Evolutionary conservation across 2,888 invertebrate species (phyloP), one percentile per base, ranked within the genome.

Genomic region (Xestobium rufovillosum): DNA sequence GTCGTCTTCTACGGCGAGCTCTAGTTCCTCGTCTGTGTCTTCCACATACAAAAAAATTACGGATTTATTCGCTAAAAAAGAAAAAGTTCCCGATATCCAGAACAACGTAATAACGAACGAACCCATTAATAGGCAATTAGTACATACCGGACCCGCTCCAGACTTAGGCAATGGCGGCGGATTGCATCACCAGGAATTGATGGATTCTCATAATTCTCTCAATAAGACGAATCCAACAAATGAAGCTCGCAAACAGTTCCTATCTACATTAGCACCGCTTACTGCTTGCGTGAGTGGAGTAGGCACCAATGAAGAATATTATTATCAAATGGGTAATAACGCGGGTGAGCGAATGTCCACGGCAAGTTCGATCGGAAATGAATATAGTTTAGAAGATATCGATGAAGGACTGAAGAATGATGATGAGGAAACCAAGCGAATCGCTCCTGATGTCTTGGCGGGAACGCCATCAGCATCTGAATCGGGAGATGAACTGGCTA

Each of bases 361-460:
- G 0, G 73, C 75, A 1, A 73, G 76, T 44, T 76, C 77, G 1
- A 76, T 73, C 30, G 70, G 79, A 33, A 78, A 83, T 4, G 72
- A 83, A 25, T 82, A 81, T 53, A 80, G 77, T 48, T 60, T 82
- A 47, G 78, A 78, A 43, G 76, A 78, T 49, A 67, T 70, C 29
- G 78, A 80, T 43, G 74, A 75, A 27, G 76, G 69, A 3, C 56
- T 80, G 34, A 73, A 76, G 34, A 68, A 65, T 14, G 67, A 66
- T 28, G 61, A 65, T 44, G 40, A 63, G 39, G 71, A 72, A 13
- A 72, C 75, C 30, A 70, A 70, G 44, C 67, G 68, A 52, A 71
- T 71, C 2, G 80, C 83, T 0, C 88, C 87, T 0, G 87, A 88
- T 55, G 81, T 88, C 1, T 74, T 88, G 8, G 83, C 83, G 30